Percentiles rank a stretch among this genome's conserved stretches.
phyloP scores from a whole-genome alignment of 2,888 invertebrate genomes.

The Piscicola geometra region DNA sequence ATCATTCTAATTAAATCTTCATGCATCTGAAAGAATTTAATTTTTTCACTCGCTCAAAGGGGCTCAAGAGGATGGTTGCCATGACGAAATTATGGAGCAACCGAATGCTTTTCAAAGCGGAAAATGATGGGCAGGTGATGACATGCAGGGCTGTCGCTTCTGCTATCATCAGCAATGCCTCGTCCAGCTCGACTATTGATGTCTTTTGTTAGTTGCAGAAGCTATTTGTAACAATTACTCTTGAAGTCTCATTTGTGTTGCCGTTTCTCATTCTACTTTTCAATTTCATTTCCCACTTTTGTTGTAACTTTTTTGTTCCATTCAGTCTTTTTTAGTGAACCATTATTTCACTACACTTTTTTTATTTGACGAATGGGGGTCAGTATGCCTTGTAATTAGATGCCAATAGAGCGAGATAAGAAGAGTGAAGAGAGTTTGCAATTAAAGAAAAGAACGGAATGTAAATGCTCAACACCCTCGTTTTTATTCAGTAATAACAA shows the following conservation, averaged over 20 bases:
- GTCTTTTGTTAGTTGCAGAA: slow-evolving; percentile 12
- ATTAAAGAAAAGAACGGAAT: no score
- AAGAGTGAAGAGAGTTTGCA: no score
- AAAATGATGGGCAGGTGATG: slow-evolving; percentile 38
- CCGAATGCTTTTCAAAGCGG: slow-evolving; percentile 32
- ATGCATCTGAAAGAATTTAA: neutral
- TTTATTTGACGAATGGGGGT: neutral
- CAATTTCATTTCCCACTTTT: neutral
- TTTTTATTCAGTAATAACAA: no score
- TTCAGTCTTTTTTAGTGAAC: no score
- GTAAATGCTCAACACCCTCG: no score
- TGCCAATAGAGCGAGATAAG: no score
- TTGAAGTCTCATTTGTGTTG: neutral
- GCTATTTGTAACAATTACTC: neutral
- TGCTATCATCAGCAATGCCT: slow-evolving; percentile 36
- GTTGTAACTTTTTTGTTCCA: no score
- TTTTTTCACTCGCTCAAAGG: slow-evolving; percentile 13
- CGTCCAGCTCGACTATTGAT: slow-evolving; percentile 4
- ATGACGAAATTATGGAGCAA: slow-evolving; percentile 37
- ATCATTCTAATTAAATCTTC: no score
- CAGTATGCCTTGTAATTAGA: neutral
- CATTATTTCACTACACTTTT: neutral
- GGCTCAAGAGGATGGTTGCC: slow-evolving; percentile 33
- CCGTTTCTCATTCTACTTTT: neutral
- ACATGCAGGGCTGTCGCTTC: slow-evolving; percentile 39